These are phyloP conservation scores for Danio albolineatus DNA, from an alignment of 2,797 vertebrate species.

Conservation along the genomic window DNA sequence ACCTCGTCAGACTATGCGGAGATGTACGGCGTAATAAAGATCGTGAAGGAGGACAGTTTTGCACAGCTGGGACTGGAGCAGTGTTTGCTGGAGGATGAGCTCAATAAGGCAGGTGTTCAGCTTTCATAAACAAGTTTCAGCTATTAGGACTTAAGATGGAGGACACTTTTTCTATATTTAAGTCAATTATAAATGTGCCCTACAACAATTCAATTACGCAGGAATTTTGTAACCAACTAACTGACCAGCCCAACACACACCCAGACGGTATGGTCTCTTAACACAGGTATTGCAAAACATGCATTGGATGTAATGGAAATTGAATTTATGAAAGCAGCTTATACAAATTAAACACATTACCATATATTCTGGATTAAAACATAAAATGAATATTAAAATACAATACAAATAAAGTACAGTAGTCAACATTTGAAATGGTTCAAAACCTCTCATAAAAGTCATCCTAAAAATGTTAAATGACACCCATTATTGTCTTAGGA, in stretches of 20 bases:
- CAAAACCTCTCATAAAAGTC: too few species aligned
- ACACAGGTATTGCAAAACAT: too few species aligned
- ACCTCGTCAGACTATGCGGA: slow-evolving; percentile 88
- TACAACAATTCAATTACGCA: neutral
- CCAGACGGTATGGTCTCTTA: too few species aligned
- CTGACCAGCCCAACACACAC: too few species aligned
- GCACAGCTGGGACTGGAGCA: slow-evolving; percentile 87
- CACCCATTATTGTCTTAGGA: too few species aligned
- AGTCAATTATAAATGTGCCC: neutral
- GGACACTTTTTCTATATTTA: neutral
- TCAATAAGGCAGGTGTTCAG: slow-evolving; percentile 86
- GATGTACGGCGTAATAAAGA: slow-evolving; percentile 94
- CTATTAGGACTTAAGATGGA: neutral
- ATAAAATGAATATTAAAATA: neutral
- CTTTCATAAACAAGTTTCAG: slow-evolving; percentile 2
- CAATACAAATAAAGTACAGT: too few species aligned
- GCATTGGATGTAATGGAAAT: neutral
- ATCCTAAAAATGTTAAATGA: too few species aligned
- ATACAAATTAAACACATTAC: neutral
- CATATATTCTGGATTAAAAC: neutral
- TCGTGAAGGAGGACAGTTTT: slow-evolving; percentile 90
- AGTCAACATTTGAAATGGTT: too few species aligned
- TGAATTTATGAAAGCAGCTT: neutral
- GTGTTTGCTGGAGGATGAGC: slow-evolving; percentile 91
- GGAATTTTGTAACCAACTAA: too few species aligned